phyloP scores from a whole-genome alignment of 2,888 invertebrate species.

The Diarsia dahlii region DNA sequence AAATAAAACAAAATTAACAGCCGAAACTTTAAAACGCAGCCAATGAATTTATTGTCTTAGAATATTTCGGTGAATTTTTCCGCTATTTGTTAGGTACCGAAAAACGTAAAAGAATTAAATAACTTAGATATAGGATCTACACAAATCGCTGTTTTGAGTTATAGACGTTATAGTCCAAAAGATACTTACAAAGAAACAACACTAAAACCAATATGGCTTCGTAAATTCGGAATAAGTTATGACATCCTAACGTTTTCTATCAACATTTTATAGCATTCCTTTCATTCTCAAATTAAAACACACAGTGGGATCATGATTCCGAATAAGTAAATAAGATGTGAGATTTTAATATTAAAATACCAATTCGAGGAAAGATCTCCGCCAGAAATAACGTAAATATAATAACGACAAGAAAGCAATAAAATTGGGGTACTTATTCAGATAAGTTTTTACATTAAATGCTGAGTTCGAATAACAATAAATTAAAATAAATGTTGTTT shows the following conservation, averaged over 20 bases:
- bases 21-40: conserved; percentile 45
- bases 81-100: conserved; percentile 22
- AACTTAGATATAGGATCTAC: conserved; percentile 6
- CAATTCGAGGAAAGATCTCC: conserved; percentile 29
- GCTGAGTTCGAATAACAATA: conserved; percentile 30
- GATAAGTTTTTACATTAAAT: conserved; percentile 16
- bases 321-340: conserved; percentile 40
- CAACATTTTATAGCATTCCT: conserved; percentile 66
- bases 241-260: conserved; percentile 46
- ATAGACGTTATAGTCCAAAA: conserved; percentile 41
- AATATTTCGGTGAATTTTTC: conserved; percentile 58
- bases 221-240: conserved; percentile 47
- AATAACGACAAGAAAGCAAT: conserved; percentile 24
- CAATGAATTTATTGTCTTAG: conserved; percentile 60
- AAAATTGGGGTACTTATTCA: conserved; percentile 22
- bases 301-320: conserved; percentile 53
- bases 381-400: conserved; percentile 10
- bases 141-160: conserved; percentile 42
- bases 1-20: conserved; percentile 52
- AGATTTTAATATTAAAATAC: conserved; percentile 46
- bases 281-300: conserved; percentile 59
- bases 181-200: conserved; percentile 50
- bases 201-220: conserved; percentile 52
- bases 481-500: conserved; percentile 47
- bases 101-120: conserved; percentile 44